Conservation (phyloP, 2,797 vertebrate genomes). For the Geotrypetes seraphini region DNA sequence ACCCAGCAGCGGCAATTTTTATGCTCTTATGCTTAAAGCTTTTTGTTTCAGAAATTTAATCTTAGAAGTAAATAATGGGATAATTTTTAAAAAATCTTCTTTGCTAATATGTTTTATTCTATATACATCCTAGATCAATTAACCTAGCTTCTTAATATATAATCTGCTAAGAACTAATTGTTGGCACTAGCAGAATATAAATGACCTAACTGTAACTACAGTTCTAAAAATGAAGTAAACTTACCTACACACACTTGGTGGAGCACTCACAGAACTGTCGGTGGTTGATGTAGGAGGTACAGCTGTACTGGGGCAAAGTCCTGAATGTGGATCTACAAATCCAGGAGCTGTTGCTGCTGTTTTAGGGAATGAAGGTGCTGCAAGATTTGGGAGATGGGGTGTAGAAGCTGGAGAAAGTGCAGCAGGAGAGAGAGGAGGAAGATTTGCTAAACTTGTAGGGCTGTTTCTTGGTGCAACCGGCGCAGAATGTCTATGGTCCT, state of each 20-base stretch:
- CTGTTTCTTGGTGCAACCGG: conserved; percentile 71
- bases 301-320: conserved; percentile 70
- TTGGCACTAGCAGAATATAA: no score
- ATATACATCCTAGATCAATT: no score
- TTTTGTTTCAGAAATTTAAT: no score
- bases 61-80: no score
- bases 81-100: no score
- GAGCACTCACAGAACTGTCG: conserved; percentile 75
- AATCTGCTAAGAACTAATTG: no score
- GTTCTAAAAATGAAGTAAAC: no score
- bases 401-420: conserved; percentile 63
- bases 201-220: no score
- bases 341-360: conserved; percentile 67
- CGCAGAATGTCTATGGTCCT: conserved; percentile 75
- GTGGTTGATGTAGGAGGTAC: conserved; percentile 64
- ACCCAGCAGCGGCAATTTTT: no score
- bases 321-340: conserved; percentile 75
- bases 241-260: conserved; percentile 94
- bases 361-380: conserved; percentile 78
- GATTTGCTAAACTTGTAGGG: conserved; percentile 70
- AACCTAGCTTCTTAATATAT: no score
- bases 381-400: conserved; percentile 72
- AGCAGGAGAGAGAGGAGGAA: conserved; percentile 70
- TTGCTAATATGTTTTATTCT: no score
- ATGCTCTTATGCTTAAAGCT: no score